Percentiles rank a stretch among this genome's conserved stretches.
phyloP scores from a whole-genome alignment of 1,140 invertebrate genomes.

The Drosophila willistoni region DNA sequence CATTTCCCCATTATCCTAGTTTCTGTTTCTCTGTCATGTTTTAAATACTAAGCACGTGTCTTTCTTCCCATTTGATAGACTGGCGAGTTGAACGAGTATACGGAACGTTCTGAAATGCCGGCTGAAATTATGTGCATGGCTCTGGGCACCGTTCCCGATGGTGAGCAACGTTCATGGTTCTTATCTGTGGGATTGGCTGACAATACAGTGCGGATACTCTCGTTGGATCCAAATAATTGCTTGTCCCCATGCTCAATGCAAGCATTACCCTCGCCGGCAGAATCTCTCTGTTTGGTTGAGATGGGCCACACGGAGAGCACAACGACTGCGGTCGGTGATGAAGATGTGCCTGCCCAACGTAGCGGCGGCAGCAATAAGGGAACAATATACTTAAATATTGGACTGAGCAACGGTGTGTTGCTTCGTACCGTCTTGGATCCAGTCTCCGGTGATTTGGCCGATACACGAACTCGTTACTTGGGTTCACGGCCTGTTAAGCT shows the following conservation, averaged over 20 bases:
- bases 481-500: constrained; percentile 98
- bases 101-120: constrained; percentile 97
- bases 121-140: constrained; percentile 99
- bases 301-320: constrained; percentile 86
- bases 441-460: constrained; percentile 97
- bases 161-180: constrained; percentile 98
- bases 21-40: not conserved
- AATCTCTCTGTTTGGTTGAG: constrained; percentile 98
- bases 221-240: constrained; percentile 97
- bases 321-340: constrained; percentile 82
- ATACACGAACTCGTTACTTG: constrained; percentile 97
- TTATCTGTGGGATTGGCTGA: constrained; percentile 98
- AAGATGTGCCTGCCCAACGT: constrained; percentile 74
- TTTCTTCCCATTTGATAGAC: constrained; percentile 86
- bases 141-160: constrained; percentile 95
- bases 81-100: constrained; percentile 99
- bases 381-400: constrained; percentile 98
- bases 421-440: constrained; percentile 97
- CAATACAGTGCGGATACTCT: constrained; percentile 98
- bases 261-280: constrained; percentile 97
- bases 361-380: constrained; percentile 84
- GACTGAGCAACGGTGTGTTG: constrained; percentile 98
- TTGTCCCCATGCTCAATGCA: constrained; percentile 97
- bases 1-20: not conserved
- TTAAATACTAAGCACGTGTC: constrained; percentile 21